A percentile compares a stretch with the other conserved stretches of the same genome.
These are phyloP conservation scores for Molorchus minor DNA, from an alignment of 2,888 invertebrate species.

Conservation along the genomic window DNA sequence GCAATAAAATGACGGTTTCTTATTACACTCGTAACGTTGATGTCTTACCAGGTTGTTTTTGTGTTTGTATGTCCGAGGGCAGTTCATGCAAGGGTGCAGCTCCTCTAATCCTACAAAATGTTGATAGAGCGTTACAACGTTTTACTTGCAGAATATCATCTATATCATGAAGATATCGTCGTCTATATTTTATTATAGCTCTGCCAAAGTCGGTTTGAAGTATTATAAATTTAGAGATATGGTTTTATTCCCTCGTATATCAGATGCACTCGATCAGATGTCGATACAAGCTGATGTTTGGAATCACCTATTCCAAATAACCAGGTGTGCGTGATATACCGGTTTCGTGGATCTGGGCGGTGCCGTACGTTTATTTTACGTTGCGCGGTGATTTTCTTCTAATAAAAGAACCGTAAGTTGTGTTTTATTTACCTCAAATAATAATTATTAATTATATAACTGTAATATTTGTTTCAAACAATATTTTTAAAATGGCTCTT, in stretches of 20 bases:
- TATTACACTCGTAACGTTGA: slow-evolving; percentile 50
- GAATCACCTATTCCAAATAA: too few species aligned
- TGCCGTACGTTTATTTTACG: background rate
- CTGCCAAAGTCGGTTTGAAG: background rate
- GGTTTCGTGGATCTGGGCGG: background rate
- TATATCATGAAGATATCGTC: too few species aligned
- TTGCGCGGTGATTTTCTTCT: slow-evolving; percentile 2
- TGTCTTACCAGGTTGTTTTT: slow-evolving; percentile 33
- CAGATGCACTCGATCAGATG: background rate
- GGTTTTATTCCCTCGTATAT: background rate
- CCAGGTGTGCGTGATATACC: background rate
- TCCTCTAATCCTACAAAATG: too few species aligned
- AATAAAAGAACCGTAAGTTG: background rate
- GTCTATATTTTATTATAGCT: too few species aligned
- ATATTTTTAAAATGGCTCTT: background rate
- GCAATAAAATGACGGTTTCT: slow-evolving; percentile 45
- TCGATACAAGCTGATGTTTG: background rate
- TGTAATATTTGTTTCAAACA: background rate
- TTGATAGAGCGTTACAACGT: too few species aligned
- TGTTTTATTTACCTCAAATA: slow-evolving; percentile 1
- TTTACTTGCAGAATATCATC: too few species aligned
- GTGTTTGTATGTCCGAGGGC: slow-evolving; percentile 16
- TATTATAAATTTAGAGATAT: background rate
- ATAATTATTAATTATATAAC: background rate
- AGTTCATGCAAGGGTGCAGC: slow-evolving; percentile 6